phyloP scores from a whole-genome alignment of 2,113 vertebrate genomes.

The Archilochus colubris region DNA sequence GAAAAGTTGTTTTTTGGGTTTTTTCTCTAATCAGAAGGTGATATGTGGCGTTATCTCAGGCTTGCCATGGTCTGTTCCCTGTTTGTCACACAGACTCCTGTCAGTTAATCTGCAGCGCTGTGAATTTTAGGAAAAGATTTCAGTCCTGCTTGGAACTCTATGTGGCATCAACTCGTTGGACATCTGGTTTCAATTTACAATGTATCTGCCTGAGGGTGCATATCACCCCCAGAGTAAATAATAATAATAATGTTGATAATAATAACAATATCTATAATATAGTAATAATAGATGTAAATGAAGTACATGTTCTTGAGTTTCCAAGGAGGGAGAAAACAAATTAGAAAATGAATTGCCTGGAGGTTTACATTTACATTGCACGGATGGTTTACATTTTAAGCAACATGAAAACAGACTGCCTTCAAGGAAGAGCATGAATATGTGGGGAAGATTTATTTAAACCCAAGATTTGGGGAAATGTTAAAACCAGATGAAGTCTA shows the following conservation, averaged over 20 bases:
- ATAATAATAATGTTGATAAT: conserved; percentile 69
- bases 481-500: conserved; percentile 22
- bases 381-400: conserved; percentile 69
- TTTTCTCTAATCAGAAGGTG: background rate
- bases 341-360: conserved; percentile 70
- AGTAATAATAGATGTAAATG: conserved; percentile 70
- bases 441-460: conserved; percentile 63
- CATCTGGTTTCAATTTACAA: conserved; percentile 77
- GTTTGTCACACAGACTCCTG: background rate
- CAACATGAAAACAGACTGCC: conserved; percentile 59
- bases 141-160: conserved; percentile 66
- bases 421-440: conserved; percentile 33
- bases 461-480: conserved; percentile 3
- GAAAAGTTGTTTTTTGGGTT: background rate
- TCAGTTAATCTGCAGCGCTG: background rate
- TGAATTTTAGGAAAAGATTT: conserved; percentile 42
- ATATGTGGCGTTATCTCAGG: background rate
- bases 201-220: conserved; percentile 32
- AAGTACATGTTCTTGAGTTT: conserved; percentile 65
- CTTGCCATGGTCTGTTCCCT: background rate
- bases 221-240: conserved; percentile 61
- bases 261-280: conserved; percentile 68
- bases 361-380: conserved; percentile 66
- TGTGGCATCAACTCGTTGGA: conserved; percentile 65
- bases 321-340: conserved; percentile 58